Evolutionary conservation across 2,797 vertebrate genomes (phyloP), one percentile per base, ranked within the genome.

Genomic region (Chelon auratus): DNA sequence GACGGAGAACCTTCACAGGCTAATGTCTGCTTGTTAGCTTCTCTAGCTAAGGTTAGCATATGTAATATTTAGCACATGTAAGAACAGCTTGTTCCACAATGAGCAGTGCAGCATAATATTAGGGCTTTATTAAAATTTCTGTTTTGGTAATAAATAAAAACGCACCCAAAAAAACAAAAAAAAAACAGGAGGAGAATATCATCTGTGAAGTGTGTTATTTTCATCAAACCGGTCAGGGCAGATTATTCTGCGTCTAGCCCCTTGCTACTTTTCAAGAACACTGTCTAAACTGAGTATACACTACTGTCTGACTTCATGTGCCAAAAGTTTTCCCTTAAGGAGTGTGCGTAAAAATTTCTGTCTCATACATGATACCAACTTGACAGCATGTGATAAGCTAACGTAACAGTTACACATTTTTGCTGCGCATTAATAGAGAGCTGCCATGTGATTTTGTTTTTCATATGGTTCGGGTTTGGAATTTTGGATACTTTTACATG

Each of bases 11-110:
- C 30, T 33, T 33, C 30, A 33, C 30, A 33, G 30, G 30, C 14
- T 30, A 20, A 20, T n/a, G 45, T 47, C 24, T 33, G 55, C 10
- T 50, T 37, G 18, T 26, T 61, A 37, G 6, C 51, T 61, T 73
- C 2, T 62, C 13, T 20, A 9, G 20, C 53, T 60, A 62, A 60
- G 20, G 18, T 55, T 36, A 47, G 45, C 15, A 22, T 36, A 2
- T 43, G 2, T 33, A 20, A 50, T 33, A 33, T 33, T 33, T 33
- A 33, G 12, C 17, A 18, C 22, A 2, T 48, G 2, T 30, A 18
- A 50, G 37, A 11, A 15, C 12, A 36, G 30, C 52, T 58, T 2
- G 36, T 20, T 39, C 24, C 17, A 39, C 26, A 39, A 14, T 33
- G 33, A 40, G 26, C 9, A 15, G 13, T 42, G 12, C 26, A 51